Percentiles rank a stretch among this genome's conserved stretches.
phyloP scores from a whole-genome alignment of 2,888 invertebrate genomes.

The Apamea monoglypha region DNA sequence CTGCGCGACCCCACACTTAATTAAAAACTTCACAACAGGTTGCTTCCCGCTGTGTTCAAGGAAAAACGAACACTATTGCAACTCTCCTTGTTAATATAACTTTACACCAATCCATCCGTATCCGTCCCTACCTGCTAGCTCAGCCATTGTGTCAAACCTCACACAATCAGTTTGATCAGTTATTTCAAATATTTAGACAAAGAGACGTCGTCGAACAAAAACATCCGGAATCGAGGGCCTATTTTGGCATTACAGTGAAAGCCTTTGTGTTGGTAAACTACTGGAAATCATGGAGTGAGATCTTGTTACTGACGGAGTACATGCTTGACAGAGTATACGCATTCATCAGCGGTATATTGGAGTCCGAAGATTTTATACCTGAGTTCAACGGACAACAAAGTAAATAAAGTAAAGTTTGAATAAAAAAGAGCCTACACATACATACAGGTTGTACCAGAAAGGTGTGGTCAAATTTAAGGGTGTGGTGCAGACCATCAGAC shows the following conservation, averaged over 20 bases:
- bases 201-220: constrained; percentile 30
- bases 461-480: too few relatives aligned
- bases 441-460: too few relatives aligned
- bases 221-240: constrained; percentile 20
- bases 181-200: constrained; percentile 49
- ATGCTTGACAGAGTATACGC: background rate
- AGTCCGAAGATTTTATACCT: background rate
- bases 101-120: constrained; percentile 47
- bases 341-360: background rate
- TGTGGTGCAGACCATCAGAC: too few relatives aligned
- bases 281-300: constrained; percentile 1
- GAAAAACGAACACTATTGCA: constrained; percentile 65
- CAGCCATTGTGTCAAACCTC: constrained; percentile 28
- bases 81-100: constrained; percentile 55
- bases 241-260: constrained; percentile 24
- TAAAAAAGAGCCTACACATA: background rate
- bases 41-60: constrained; percentile 73
- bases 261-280: constrained; percentile 35
- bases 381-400: background rate
- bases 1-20: constrained; percentile 81
- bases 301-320: constrained; percentile 2
- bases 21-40: constrained; percentile 89
- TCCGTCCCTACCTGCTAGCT: background rate
- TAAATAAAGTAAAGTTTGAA: background rate
- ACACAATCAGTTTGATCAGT: constrained; percentile 38